phyloP scores from a whole-genome alignment of 2,888 invertebrate species.

The Dorcus parallelipipedus region DNA sequence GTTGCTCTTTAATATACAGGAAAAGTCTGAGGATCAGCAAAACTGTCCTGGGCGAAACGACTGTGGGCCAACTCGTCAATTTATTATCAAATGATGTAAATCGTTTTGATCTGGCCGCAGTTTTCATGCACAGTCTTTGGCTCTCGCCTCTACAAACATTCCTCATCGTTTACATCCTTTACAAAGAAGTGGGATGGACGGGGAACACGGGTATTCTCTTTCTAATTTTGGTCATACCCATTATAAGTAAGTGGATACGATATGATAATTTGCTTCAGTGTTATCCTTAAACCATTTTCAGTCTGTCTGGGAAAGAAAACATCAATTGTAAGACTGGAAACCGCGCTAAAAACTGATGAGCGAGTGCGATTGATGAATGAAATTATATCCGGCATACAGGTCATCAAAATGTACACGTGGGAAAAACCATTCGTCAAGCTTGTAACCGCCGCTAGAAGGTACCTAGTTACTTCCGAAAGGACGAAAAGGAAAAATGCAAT shows the following conservation, averaged over 20 bases:
- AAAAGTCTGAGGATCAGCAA: conserved; percentile 55
- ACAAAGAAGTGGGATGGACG: conserved; percentile 47
- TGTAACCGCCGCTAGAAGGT: conserved; percentile 70
- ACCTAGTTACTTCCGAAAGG: conserved; percentile 49
- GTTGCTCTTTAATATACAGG: conserved; percentile 79
- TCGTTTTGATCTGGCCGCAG: conserved; percentile 82
- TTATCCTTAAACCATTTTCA: conserved; percentile 38
- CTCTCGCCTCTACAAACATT: conserved; percentile 62
- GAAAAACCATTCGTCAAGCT: conserved; percentile 77
- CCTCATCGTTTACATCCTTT: conserved; percentile 56
- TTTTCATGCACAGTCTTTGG: conserved; percentile 85
- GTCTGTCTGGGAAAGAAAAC: conserved; percentile 72
- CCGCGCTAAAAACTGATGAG: conserved; percentile 85
- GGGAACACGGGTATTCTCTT: conserved; percentile 49
- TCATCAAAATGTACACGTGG: conserved; percentile 91
- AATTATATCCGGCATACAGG: conserved; percentile 77
- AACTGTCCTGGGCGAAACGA: conserved; percentile 59
- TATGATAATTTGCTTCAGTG: not conserved
- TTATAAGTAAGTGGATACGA: conserved; percentile 41
- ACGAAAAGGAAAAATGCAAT: not conserved
- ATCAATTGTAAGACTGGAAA: conserved; percentile 65
- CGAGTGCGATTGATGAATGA: conserved; percentile 89
- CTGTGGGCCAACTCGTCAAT: conserved; percentile 51
- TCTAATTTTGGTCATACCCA: conserved; percentile 43
- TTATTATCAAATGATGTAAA: conserved; percentile 66